Evolutionary conservation across 92 coral and sea anemone genomes (phyloP).

Genomic region (Micromussa lordhowensis): DNA sequence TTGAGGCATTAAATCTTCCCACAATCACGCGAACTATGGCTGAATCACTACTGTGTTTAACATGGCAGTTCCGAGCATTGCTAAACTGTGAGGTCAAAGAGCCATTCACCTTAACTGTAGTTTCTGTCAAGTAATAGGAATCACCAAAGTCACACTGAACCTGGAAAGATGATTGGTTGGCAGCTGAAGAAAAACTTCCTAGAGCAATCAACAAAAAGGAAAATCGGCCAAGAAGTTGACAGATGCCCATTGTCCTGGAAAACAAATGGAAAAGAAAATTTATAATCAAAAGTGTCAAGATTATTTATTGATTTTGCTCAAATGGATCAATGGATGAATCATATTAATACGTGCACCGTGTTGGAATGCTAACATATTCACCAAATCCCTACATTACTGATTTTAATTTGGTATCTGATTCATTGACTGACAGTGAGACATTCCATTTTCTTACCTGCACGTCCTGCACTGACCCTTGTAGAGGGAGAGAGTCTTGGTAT

Average conservation of each 20-base stretch:
- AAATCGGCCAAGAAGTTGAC: not conserved
- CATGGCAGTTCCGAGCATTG: conserved; percentile 68
- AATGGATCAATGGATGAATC: no score
- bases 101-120: conserved; percentile 45
- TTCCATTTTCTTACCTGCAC: no score
- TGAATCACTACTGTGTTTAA: conserved; percentile 28
- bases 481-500: no score
- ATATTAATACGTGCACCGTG: no score
- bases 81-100: conserved; percentile 63
- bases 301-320: no score
- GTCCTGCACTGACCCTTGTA: no score
- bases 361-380: no score
- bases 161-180: conserved; percentile 17
- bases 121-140: conserved; percentile 32
- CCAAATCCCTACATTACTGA: no score
- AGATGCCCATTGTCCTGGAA: conserved; percentile 16
- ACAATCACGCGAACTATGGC: conserved; percentile 72
- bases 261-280: not conserved
- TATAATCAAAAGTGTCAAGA: no score
- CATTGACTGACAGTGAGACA: no score
- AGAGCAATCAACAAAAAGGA: not conserved
- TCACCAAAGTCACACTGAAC: conserved; percentile 81
- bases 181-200: not conserved
- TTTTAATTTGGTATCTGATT: no score
- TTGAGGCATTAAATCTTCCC: conserved; percentile 31